Evolutionary conservation across 2,888 invertebrate genomes (phyloP).

Genomic region (Euclidia mi): DNA sequence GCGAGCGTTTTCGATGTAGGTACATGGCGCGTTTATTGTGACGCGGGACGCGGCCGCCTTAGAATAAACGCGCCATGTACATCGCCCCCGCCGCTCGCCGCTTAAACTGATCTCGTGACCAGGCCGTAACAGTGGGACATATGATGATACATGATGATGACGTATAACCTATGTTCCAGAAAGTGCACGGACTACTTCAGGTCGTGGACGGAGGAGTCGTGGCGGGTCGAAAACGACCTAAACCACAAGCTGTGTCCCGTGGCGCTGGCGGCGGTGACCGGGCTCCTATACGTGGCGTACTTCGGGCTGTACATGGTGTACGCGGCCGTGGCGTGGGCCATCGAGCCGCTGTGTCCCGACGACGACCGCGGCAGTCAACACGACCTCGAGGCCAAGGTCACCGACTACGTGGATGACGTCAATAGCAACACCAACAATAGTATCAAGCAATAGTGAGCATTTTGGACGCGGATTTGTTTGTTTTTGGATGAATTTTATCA

Average conservation of each 20-base stretch:
- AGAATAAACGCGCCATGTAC: too few species aligned
- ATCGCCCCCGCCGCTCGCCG: too few species aligned
- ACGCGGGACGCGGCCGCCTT: too few species aligned
- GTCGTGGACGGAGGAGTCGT: slow-evolving; percentile 72
- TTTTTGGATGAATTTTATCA: neutral
- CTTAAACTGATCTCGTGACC: too few species aligned
- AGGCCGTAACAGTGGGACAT: too few species aligned
- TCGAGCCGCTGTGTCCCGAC: slow-evolving; percentile 71
- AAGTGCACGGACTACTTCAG: slow-evolving; percentile 74
- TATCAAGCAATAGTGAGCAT: slow-evolving; percentile 43
- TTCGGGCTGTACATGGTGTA: slow-evolving; percentile 62
- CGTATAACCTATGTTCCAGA: slow-evolving; percentile 50
- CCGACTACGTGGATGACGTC: slow-evolving; percentile 65
- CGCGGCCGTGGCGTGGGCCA: slow-evolving; percentile 72
- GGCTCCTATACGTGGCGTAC: slow-evolving; percentile 70
- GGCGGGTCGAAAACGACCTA: slow-evolving; percentile 58
- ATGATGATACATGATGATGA: neutral
- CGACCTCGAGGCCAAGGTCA: slow-evolving; percentile 56
- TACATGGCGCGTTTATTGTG: too few species aligned
- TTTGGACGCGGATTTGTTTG: neutral
- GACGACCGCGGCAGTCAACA: slow-evolving; percentile 43
- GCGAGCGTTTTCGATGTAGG: too few species aligned
- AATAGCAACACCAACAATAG: slow-evolving; percentile 52
- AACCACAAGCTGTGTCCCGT: slow-evolving; percentile 61
- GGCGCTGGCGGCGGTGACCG: slow-evolving; percentile 66